Evolutionary conservation across 1,140 invertebrate genomes (phyloP).

Genomic region (Contarinia nasturtii): DNA sequence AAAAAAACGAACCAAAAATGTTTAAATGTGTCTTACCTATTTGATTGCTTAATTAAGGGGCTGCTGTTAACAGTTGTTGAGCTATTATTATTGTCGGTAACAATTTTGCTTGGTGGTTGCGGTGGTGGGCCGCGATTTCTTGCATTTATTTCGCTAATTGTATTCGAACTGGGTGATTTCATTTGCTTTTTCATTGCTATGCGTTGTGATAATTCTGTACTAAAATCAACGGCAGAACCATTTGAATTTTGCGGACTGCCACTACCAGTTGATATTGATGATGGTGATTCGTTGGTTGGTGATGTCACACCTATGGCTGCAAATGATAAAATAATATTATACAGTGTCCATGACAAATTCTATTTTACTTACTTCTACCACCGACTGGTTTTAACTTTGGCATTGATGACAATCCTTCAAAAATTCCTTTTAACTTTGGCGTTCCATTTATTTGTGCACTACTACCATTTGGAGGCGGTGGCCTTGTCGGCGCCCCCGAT

Average conservation of each 20-base stretch:
- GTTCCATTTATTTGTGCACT: constrained; percentile 27
- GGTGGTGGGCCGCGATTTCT: constrained; percentile 24
- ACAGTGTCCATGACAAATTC: no score
- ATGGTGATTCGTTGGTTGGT: no score
- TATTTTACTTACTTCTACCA: constrained; percentile 19
- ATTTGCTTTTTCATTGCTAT: constrained; percentile 9
- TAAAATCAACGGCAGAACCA: no score
- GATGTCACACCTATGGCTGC: no score
- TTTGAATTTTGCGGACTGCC: no score
- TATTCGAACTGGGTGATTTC: constrained; percentile 11
- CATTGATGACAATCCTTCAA: constrained; percentile 57
- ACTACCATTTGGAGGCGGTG: constrained; percentile 19
- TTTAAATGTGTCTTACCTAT: no score
- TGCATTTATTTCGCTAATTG: constrained; percentile 10
- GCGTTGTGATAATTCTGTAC: no score
- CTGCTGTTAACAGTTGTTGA: no score
- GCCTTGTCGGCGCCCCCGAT: neutral
- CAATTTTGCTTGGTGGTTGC: constrained; percentile 16
- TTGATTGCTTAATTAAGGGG: no score
- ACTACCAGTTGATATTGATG: no score
- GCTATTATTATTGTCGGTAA: no score
- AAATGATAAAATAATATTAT: neutral
- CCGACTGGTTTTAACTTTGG: constrained; percentile 68
- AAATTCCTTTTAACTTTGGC: constrained; percentile 51
- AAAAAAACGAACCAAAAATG: no score